Conservation (phyloP, 1,140 invertebrate genomes). For the Heliothis subflexa region DNA sequence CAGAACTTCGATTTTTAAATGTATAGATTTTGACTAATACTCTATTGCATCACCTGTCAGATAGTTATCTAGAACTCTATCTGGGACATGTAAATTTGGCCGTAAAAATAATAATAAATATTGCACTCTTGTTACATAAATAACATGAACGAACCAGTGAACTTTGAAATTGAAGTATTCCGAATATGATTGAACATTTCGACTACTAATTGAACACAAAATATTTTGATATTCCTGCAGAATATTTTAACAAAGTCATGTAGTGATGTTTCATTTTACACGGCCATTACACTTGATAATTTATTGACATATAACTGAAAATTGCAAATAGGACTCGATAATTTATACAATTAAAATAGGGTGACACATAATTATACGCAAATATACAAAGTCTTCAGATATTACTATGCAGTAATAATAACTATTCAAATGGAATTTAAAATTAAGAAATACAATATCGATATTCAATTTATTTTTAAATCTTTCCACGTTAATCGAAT, state of each 20-base stretch:
- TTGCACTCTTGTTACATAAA: conserved; percentile 9
- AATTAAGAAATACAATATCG: neutral
- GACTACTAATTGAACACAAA: neutral
- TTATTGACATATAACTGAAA: conserved; percentile 15
- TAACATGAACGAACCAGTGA: neutral
- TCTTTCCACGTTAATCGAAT: neutral
- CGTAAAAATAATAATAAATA: neutral
- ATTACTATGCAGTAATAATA: neutral
- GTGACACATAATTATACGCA: conserved; percentile 15
- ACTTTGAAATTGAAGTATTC: conserved; percentile 28
- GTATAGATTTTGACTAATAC: no score
- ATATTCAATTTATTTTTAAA: neutral
- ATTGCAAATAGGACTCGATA: neutral
- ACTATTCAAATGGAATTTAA: no score
- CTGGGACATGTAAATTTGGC: no score
- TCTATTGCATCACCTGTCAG: no score
- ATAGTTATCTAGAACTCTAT: no score
- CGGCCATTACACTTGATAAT: conserved; percentile 10
- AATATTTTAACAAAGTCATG: neutral
- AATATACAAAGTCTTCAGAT: no score
- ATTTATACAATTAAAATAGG: conserved; percentile 12
- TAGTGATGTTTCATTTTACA: neutral
- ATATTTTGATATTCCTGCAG: neutral
- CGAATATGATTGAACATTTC: neutral
- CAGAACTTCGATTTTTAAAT: no score